Percentiles rank a stretch among this genome's conserved stretches.
These are phyloP conservation scores for Pelusios castaneus DNA, from an alignment of 2,113 vertebrate genomes.

Conservation along the genomic window DNA sequence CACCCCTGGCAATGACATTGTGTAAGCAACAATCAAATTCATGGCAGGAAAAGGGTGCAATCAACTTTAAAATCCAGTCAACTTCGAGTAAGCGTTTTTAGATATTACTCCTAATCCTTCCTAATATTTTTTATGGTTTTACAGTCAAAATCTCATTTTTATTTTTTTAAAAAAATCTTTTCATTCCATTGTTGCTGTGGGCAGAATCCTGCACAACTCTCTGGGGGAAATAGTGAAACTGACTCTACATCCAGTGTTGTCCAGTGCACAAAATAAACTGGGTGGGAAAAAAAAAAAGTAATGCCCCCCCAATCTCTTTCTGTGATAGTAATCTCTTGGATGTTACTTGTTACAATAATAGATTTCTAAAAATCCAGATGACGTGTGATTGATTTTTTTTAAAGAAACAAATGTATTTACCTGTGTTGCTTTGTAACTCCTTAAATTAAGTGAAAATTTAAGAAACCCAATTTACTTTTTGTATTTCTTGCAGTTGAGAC, in stretches of 20 bases:
- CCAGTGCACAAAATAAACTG: background rate
- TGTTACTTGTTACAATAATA: background rate
- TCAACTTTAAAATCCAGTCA: background rate
- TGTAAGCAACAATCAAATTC: background rate
- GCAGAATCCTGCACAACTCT: background rate
- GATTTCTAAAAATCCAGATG: background rate
- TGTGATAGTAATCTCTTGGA: background rate
- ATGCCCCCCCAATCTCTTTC: background rate
- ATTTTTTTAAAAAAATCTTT: background rate
- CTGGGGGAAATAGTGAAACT: background rate
- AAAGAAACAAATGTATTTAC: background rate
- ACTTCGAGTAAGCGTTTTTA: background rate
- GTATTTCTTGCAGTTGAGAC: background rate
- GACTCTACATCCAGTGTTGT: background rate
- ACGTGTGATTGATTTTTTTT: background rate
- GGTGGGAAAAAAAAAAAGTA: fast-evolving
- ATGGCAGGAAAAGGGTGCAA: background rate
- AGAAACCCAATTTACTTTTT: background rate
- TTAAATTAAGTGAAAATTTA: background rate
- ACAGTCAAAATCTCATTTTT: background rate
- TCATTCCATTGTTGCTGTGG: background rate
- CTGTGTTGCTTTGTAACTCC: background rate
- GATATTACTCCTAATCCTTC: background rate
- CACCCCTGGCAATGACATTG: background rate
- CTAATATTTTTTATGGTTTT: background rate